phyloP scores from a whole-genome alignment of 92 coral and sea anemone species.

The Siderastrea siderea region DNA sequence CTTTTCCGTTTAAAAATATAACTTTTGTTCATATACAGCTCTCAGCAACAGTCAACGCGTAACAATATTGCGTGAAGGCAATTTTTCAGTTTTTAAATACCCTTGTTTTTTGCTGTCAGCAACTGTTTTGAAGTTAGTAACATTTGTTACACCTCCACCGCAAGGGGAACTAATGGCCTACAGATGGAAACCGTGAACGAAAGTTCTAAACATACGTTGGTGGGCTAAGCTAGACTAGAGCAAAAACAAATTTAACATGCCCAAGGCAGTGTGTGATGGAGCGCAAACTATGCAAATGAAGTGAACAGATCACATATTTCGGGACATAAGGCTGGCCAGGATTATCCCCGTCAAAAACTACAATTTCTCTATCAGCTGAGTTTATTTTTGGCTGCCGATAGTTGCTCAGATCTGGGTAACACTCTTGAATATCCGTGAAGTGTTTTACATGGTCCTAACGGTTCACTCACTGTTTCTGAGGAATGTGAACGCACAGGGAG shows the following conservation, averaged over 20 bases:
- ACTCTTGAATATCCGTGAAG: neutral
- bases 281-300: neutral
- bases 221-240: neutral
- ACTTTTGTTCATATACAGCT: neutral
- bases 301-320: neutral
- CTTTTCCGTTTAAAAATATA: slow-evolving; percentile 6
- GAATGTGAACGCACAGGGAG: slow-evolving; percentile 13
- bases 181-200: neutral
- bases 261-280: neutral
- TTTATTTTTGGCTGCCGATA: neutral
- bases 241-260: neutral
- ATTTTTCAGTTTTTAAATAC: neutral
- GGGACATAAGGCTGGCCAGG: neutral
- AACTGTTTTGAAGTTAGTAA: neutral
- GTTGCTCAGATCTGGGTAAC: neutral
- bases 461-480: neutral
- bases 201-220: neutral
- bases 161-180: neutral
- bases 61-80: neutral
- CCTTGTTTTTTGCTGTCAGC: slow-evolving; percentile 15
- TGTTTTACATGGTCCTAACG: neutral
- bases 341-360: neutral
- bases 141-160: neutral
- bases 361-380: slow-evolving; percentile 4
- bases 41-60: neutral